Evolutionary conservation across 1,140 invertebrate genomes (phyloP), one percentile per base, ranked within the genome.

Genomic region (Hypsibius dujardini): DNA sequence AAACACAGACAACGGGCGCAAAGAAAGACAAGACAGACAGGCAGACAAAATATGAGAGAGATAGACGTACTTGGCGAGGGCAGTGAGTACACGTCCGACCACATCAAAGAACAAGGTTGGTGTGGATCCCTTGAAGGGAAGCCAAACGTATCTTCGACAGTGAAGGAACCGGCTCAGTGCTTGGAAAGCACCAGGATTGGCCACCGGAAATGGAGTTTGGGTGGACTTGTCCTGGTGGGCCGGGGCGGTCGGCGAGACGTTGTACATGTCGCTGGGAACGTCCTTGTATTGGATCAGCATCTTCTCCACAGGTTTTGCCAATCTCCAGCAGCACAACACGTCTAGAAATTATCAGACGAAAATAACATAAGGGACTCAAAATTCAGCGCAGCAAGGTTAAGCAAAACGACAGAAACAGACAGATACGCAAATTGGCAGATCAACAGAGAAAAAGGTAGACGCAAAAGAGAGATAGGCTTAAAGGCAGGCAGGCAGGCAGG

Each of bases 111-210:
- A 76, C 46, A 82, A 74, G 12, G 77, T 74, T 46, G 69, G 74
- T n/a, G 75, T 75, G 2, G 75, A 74, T 14, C 75, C 75, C 70
- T 76, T 77, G 70, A 83, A 81, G 28, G 84, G 75, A 12, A 77
- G 79, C 83, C 83, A 85, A 59, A 85, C 79, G 83, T 83, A 85
- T 15, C 84, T 76, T 69, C 80, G 76, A 76, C 90, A 88, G 74
- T 86, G 83, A n/a, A 90, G 79, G 77, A 90, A 90, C 46, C 87
- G 81, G 0, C 86, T 87, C 47, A 90, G 77, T 1, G 86, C 87
- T 1, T 84, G 86, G 40, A 86, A 85, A 59, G 75, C 70, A 15
- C 74, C 71, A 70, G 72, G 59, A 67, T 73, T 46, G 69, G 76
- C 71, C 76, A 74, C 15, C 73, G 72, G 69, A 75, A 74, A 71